Evolutionary conservation across 2,888 invertebrate species (phyloP).

Genomic region (Microchrysa polita): DNA sequence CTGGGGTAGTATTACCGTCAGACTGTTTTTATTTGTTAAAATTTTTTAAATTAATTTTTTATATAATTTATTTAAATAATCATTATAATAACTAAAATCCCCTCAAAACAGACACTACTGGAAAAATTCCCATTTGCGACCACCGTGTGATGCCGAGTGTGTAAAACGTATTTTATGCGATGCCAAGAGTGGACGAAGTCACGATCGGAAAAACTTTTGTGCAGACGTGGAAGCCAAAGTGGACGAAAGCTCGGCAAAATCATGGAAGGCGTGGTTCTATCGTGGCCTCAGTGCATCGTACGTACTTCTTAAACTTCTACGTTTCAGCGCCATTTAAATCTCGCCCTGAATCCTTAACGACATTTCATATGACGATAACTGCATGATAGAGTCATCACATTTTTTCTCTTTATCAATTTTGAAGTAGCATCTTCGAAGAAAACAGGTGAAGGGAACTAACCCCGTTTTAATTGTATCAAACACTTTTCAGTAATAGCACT

Average conservation of each 20-base stretch:
- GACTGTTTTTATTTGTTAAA: too few species aligned
- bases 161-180: slow-evolving; percentile 87
- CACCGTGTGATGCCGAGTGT: slow-evolving; percentile 84
- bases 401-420: not conserved
- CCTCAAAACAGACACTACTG: slow-evolving; percentile 77
- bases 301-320: slow-evolving; percentile 65
- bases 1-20: too few species aligned
- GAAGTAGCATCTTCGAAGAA: too few species aligned
- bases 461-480: not conserved
- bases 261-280: slow-evolving; percentile 89
- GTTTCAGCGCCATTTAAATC: slow-evolving; percentile 1
- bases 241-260: slow-evolving; percentile 77
- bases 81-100: too few species aligned
- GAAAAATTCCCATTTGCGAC: slow-evolving; percentile 87
- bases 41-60: too few species aligned
- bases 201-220: slow-evolving; percentile 84
- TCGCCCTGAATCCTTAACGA: too few species aligned
- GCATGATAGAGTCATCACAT: not conserved
- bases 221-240: slow-evolving; percentile 85
- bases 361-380: too few species aligned
- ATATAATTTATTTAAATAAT: too few species aligned
- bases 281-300: slow-evolving; percentile 89
- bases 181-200: slow-evolving; percentile 85
- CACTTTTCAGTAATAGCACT: slow-evolving; percentile 41
- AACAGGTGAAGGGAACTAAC: slow-evolving; percentile 19